Conservation (phyloP, 2,888 invertebrate genomes). For the Alloplasta piceator region DNA sequence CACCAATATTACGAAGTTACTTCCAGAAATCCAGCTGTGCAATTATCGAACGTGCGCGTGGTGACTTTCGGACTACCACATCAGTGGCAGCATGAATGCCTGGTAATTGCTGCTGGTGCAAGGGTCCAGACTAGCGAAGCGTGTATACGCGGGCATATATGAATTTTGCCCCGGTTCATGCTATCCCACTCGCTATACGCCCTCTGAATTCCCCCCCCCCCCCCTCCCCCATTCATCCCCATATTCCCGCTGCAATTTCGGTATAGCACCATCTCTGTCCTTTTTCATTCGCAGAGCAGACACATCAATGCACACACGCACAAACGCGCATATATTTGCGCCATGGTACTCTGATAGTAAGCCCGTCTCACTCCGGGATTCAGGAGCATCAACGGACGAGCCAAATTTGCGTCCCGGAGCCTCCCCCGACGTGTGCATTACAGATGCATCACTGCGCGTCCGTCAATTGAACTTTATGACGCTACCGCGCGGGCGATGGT, state of each 20-base stretch:
- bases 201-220: neutral
- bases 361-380: slow-evolving; percentile 14
- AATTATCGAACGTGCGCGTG: slow-evolving; percentile 53
- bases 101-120: slow-evolving; percentile 73
- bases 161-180: slow-evolving; percentile 41
- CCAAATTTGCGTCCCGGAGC: slow-evolving; percentile 69
- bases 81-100: slow-evolving; percentile 71
- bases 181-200: slow-evolving; percentile 32
- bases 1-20: slow-evolving; percentile 24
- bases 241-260: slow-evolving; percentile 56
- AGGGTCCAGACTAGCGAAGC: slow-evolving; percentile 62
- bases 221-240: slow-evolving; percentile 26
- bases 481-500: slow-evolving; percentile 10
- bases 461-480: slow-evolving; percentile 72
- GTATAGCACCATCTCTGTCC: slow-evolving; percentile 27
- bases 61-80: slow-evolving; percentile 55
- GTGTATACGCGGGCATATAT: slow-evolving; percentile 39
- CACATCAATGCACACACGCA: slow-evolving; percentile 4
- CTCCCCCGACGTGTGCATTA: slow-evolving; percentile 68
- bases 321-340: slow-evolving; percentile 1
- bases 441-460: slow-evolving; percentile 71
- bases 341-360: neutral
- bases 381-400: slow-evolving; percentile 9
- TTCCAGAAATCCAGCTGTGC: slow-evolving; percentile 45
- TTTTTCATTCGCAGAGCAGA: slow-evolving; percentile 25